Evolutionary conservation across 1,140 invertebrate species (phyloP).

Genomic region (Harpegnathos saltator): DNA sequence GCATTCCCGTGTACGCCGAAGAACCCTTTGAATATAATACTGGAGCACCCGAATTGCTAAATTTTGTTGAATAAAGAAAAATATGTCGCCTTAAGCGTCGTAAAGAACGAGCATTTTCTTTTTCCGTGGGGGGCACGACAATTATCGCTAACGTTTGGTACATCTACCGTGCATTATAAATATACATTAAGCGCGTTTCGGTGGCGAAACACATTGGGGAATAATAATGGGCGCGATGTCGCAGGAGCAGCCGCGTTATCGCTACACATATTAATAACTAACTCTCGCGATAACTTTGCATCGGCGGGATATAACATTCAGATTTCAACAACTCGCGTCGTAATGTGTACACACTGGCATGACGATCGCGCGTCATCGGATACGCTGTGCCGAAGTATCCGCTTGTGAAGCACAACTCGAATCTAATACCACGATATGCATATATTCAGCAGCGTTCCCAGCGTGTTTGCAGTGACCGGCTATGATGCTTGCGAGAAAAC

Average conservation of each 20-base stretch:
- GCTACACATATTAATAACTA: too few relatives aligned
- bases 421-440: conserved; percentile 19
- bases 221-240: too few relatives aligned
- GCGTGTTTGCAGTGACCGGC: conserved; percentile 48
- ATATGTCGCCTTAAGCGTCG: not conserved
- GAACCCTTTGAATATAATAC: conserved; percentile 26
- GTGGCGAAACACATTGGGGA: too few relatives aligned
- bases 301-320: not conserved
- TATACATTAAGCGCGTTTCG: too few relatives aligned
- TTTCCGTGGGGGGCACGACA: too few relatives aligned
- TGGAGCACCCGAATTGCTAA: conserved; percentile 1
- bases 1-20: conserved; percentile 1
- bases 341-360: not conserved
- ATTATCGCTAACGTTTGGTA: too few relatives aligned
- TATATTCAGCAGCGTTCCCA: conserved; percentile 32
- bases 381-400: conserved; percentile 3
- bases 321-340: not conserved
- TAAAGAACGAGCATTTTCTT: too few relatives aligned
- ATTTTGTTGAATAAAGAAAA: conserved; percentile 15
- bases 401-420: not conserved
- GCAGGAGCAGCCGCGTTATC: too few relatives aligned
- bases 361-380: not conserved
- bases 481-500: conserved; percentile 62
- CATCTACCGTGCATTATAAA: too few relatives aligned
- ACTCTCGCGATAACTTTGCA: too few relatives aligned